These are phyloP conservation scores for Chrysolina haemoptera DNA, from an alignment of 2,888 invertebrate genomes.

Conservation along the genomic window DNA sequence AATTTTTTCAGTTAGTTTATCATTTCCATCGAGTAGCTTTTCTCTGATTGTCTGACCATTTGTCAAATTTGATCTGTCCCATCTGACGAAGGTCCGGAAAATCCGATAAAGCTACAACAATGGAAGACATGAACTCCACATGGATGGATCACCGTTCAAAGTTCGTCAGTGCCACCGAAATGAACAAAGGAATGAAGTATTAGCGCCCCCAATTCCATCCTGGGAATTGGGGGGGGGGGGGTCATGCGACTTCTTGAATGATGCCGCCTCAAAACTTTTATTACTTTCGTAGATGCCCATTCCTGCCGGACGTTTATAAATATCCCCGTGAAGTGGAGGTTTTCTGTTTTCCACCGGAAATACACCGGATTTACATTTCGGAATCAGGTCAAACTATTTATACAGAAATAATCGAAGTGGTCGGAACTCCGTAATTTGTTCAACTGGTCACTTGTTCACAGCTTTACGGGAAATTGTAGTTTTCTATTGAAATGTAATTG, in stretches of 20 bases:
- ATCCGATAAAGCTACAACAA: too few species aligned
- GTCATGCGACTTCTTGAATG: background rate
- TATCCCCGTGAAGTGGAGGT: background rate
- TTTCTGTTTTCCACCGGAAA: constrained; percentile 10
- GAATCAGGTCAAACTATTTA: constrained; percentile 15
- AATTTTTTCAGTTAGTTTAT: too few species aligned
- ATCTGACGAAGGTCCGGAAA: too few species aligned
- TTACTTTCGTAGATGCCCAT: constrained; percentile 12
- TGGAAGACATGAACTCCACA: too few species aligned
- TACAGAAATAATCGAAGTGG: background rate
- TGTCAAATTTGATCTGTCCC: too few species aligned
- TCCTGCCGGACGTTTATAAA: constrained; percentile 13
- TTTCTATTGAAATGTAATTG: too few species aligned
- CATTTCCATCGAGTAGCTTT: too few species aligned
- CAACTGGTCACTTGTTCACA: background rate
- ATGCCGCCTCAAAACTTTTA: background rate
- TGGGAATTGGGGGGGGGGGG: too few species aligned
- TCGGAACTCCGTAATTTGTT: background rate
- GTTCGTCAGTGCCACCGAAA: too few species aligned
- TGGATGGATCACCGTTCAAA: too few species aligned
- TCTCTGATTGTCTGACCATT: too few species aligned
- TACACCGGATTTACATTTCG: constrained; percentile 1
- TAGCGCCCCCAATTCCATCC: background rate
- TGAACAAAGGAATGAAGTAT: too few species aligned
- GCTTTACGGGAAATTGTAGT: background rate